Percentiles rank a stretch among this genome's conserved stretches.
These are phyloP conservation scores for Dinomys branickii DNA, from an alignment of 2,113 vertebrate genomes.

Conservation along the genomic window DNA sequence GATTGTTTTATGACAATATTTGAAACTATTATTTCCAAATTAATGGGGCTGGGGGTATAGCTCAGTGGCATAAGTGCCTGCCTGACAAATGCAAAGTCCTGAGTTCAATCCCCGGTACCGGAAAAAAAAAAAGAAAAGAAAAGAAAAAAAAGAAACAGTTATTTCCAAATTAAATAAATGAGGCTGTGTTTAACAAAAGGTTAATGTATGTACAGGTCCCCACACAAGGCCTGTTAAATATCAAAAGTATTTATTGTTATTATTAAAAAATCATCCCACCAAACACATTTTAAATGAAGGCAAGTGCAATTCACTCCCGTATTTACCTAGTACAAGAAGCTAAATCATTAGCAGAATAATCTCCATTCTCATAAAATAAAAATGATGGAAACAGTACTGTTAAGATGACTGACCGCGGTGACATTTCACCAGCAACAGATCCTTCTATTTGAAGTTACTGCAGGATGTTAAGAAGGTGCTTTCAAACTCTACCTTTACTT, in stretches of 20 bases:
- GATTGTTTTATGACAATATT: background rate
- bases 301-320: background rate
- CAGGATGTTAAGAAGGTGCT: background rate
- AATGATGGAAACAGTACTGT: background rate
- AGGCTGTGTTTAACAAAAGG: background rate
- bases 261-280: background rate
- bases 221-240: background rate
- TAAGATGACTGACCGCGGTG: background rate
- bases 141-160: too few relatives aligned
- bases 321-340: background rate
- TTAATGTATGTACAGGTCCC: background rate
- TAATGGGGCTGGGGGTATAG: too few relatives aligned
- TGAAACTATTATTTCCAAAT: too few relatives aligned
- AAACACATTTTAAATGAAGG: background rate
- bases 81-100: too few relatives aligned
- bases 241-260: background rate
- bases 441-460: background rate
- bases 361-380: background rate
- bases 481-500: background rate
- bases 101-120: too few relatives aligned
- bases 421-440: background rate
- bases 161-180: background rate
- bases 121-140: too few relatives aligned
- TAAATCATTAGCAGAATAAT: conserved; percentile 18
- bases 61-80: too few relatives aligned